Base-by-base conservation (phyloP, 1,140 invertebrate species). In the Calosoma granatense region DNA sequence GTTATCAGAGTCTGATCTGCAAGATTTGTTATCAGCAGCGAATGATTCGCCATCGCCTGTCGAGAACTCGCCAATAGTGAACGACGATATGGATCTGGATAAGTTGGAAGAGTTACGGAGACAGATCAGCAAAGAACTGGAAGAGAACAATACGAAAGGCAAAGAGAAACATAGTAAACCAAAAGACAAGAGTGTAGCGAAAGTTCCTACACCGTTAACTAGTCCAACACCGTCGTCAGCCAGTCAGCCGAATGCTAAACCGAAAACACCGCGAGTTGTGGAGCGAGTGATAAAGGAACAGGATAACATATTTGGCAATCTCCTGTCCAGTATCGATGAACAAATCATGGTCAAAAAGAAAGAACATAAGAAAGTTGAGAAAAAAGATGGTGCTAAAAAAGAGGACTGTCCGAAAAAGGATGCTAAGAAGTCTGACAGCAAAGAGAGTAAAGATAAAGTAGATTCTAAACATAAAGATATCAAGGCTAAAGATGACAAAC, bases 21-120 rank as follows among this genome's bases (percentile, higher is more conserved):
- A 47, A 47, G 41, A 47, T 17, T 47, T 47, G 41, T 47, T 47
- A 47, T 9, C 41, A 12, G 3, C 41, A 4, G 17, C 3, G 9
- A 47, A 11, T 47, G 41, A 12, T 4, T 11, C 6, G 4, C 41
- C 41, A 11, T 17, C 41, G 4, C 4, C 6, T 14, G 26, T 6
- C 6, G 41, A 47, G 17, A 9, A 47, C 9, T 47, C 41, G 3
- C 14, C 26, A 30, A 47, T 47, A 17, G 41, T 47, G 59, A 67
- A 73, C 58, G 63, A 60, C 57, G 73, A 75, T 57, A 70, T 74
- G 41, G 72, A 74, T 57, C 72, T 74, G 54, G 63, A 68, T 43
- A 71, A 69, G 1, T 65, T 74, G 56, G 64, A 71, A 55, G 69
- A 66, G 56, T 57, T 74, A 19, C 63, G 70, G 55, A 61, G 63